Base-by-base conservation (phyloP, 2,797 vertebrate species). In the Periophthalmus magnuspinnatus region DNA sequence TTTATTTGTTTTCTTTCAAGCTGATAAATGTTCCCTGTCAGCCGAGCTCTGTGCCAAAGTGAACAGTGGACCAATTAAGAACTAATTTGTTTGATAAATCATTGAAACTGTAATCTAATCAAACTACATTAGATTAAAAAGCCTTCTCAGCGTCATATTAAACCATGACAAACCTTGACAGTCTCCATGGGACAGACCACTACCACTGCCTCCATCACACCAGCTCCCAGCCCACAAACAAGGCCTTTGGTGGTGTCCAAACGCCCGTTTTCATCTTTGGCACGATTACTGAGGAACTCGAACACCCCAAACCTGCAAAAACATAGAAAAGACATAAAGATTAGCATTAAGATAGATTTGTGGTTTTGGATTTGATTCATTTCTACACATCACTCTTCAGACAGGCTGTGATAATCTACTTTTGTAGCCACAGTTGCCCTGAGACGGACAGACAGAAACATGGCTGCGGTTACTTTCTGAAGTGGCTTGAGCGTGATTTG, bases 101-200 rank as follows among this genome's bases (percentile, higher is more conserved):
- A 41, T 34, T n/a, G 3, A 36, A 21, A 11, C 6, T 11, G 59
- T 10, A 19, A 60, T n/a, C 58, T 60, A 61, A 61, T 38, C 13
- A 61, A 21, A 38, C 34, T 11, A n/a, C 32, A 34, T 3, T 34
- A 11, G 0, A 21, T 21, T 19, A 5, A 61, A 14, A 13, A 45
- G 41, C 13, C 5, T 24, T 21, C 61, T 8, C n/a, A 45, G 36
- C n/a, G 19, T 33, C 28, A 33, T 34, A 33, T 45, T 63, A 24
- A 62, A 64, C 1, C 2, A 16, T 22, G 41, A 60, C 41, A 47
- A 74, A 97, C 96, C 95, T 98, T 98, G 34, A 98, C 41, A 0
- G 96, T 98, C 89, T 98, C 97, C 96, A 98, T 97, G 62, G 97
- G 96, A 68, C 97, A 99, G 69, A 99, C 97, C 21, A 97, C 92